phyloP scores from a whole-genome alignment of 2,888 invertebrate species.

The Agonum fuliginosum region DNA sequence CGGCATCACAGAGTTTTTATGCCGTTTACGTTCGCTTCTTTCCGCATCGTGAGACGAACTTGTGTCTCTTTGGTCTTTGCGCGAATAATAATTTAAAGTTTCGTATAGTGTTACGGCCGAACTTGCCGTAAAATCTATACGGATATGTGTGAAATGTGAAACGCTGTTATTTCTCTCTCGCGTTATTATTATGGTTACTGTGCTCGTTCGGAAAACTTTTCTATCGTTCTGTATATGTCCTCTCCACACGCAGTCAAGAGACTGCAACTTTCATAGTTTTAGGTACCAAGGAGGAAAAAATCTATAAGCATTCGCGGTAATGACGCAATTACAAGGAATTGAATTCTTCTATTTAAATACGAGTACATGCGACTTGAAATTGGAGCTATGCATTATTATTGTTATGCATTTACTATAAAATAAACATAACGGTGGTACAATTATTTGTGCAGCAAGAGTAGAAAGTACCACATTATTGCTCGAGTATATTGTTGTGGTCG shows the following conservation, averaged over 20 bases:
- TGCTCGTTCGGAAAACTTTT: constrained; percentile 39
- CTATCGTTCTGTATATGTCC: constrained; percentile 34
- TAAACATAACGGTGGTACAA: too few species aligned
- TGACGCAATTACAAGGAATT: constrained; percentile 27
- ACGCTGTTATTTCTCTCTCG: constrained; percentile 31
- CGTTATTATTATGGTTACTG: constrained; percentile 48
- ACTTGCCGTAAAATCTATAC: constrained; percentile 45
- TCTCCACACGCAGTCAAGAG: constrained; percentile 33
- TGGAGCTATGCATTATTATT: too few species aligned
- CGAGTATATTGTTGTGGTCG: too few species aligned
- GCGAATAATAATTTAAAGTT: constrained; percentile 48
- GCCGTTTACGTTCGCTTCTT: constrained; percentile 37
- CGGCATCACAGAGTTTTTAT: constrained; percentile 39
- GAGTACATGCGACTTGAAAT: too few species aligned
- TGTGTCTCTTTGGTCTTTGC: constrained; percentile 37
- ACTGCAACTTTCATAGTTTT: constrained; percentile 43
- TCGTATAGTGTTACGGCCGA: constrained; percentile 40
- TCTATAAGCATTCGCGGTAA: constrained; percentile 24
- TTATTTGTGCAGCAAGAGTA: too few species aligned
- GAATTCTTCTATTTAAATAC: not conserved
- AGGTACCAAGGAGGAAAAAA: constrained; percentile 1
- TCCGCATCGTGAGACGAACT: constrained; percentile 7
- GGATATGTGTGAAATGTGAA: constrained; percentile 33
- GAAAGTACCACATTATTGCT: too few species aligned
- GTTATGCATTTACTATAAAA: too few species aligned